A percentile compares a stretch with the other conserved stretches of the same genome.
Conservation (phyloP, 2,797 vertebrate genomes). For the Carduelis carduelis region DNA sequence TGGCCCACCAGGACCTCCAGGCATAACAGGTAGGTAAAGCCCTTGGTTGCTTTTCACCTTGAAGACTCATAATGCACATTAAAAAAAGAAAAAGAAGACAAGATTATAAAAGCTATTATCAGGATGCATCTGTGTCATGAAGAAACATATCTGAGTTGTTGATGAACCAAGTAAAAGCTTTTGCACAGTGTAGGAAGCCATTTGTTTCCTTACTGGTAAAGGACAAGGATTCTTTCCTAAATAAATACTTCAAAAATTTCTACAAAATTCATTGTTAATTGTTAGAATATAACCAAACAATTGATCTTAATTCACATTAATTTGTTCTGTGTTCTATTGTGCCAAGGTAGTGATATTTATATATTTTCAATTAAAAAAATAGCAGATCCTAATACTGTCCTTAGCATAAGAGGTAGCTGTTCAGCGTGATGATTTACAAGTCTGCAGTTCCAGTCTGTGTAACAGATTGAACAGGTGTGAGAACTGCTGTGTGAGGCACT, state of each 20-base stretch:
- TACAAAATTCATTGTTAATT: neutral
- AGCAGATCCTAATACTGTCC: neutral
- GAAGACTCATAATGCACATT: neutral
- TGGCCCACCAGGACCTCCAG: constrained; percentile 79
- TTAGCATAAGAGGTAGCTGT: neutral
- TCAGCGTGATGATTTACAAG: neutral
- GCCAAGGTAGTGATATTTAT: neutral
- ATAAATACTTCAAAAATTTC: neutral
- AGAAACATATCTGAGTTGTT: neutral
- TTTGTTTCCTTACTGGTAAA: neutral
- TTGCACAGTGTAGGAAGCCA: neutral
- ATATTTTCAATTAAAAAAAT: neutral
- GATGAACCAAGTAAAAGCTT: neutral
- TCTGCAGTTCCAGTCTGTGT: neutral
- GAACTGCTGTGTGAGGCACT: neutral
- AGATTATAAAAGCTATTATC: neutral
- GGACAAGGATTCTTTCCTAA: neutral
- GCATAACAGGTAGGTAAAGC: constrained; percentile 48
- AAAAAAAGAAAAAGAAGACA: neutral
- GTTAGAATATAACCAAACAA: neutral
- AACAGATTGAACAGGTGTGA: neutral
- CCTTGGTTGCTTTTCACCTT: neutral
- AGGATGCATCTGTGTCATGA: neutral
- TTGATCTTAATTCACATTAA: neutral
- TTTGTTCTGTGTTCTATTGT: neutral